Percentiles rank a stretch among this genome's conserved stretches.
Evolutionary conservation across 2,797 vertebrate species (phyloP).

Genomic region (Echiichthys vipera): DNA sequence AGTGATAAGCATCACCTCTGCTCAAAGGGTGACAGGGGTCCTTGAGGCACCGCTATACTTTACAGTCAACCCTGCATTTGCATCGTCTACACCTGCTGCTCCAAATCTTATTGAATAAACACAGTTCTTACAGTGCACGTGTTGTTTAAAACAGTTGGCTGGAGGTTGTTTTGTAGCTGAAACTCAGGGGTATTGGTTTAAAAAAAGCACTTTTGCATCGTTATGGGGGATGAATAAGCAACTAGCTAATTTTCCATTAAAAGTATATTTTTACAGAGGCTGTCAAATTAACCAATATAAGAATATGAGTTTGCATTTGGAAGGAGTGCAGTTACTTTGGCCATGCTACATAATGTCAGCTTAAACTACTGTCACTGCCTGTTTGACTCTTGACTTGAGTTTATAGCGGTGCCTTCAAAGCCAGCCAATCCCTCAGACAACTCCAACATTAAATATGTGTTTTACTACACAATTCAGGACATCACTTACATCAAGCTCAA

Average conservation of each 20-base stretch:
- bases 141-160: not conserved
- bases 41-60: not conserved
- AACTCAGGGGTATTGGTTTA: not conserved
- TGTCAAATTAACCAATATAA: not conserved
- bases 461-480: not conserved
- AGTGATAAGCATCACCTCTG: not conserved
- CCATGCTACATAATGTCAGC: not conserved
- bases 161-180: not conserved
- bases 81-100: not conserved
- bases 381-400: not conserved
- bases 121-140: not conserved
- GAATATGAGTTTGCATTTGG: not conserved
- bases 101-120: not conserved
- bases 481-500: constrained; percentile 96
- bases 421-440: rapidly evolving
- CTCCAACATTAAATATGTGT: not conserved
- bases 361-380: not conserved
- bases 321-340: not conserved
- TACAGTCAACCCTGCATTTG: not conserved
- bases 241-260: not conserved
- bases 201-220: not conserved
- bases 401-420: not conserved
- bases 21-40: too few species aligned
- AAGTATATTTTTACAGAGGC: not conserved
- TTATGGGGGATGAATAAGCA: not conserved